Base-by-base conservation (phyloP, 2,797 vertebrate species). In the Sebastes elongatus region DNA sequence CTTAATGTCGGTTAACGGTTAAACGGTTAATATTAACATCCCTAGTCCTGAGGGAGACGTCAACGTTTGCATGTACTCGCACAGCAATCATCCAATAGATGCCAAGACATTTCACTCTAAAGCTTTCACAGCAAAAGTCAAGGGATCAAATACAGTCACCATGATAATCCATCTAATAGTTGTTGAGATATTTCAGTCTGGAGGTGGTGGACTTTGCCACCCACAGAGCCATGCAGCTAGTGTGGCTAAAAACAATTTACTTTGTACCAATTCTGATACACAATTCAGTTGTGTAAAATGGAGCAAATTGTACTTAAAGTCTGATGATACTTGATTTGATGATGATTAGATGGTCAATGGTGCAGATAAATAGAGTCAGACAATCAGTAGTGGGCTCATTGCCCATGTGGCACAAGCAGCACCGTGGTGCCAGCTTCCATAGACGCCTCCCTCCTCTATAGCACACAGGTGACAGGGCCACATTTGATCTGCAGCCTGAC, bases 401-500 rank as follows among this genome's bases (percentile, higher is more conserved):
- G n/a, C 11, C 55, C 63, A 63, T 56, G 79, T 82, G 73, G 62
- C 18, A 66, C 33, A 16, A 66, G 67, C 49, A 61, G 62, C 65
- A 30, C 38, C 4, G 10, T n/a, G 78, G 71, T 68, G 78, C 82
- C 83, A 71, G 28, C 74, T 79, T 73, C 61, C 67, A 86, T 81
- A 66, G 53, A 46, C 16, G 68, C 76, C 76, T 81, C 71, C 75
- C 68, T 66, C 71, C 62, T 79, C 64, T 66, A 57, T 14, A 42
- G 60, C 66, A 49, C 57, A 70, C 62, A 64, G 79, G 77, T 83
- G 75, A 68, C 78, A 66, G 52, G 66, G 78, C 83, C 61, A 67
- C 38, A 23, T 74, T 66, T 74, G 74, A 89, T 88, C 81, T 81
- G 71, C 67, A 71, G 55, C 53, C 78, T 83, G 86, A 89, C 89